phyloP scores from a whole-genome alignment of 2,888 invertebrate species.

The Drosophila falleni region DNA sequence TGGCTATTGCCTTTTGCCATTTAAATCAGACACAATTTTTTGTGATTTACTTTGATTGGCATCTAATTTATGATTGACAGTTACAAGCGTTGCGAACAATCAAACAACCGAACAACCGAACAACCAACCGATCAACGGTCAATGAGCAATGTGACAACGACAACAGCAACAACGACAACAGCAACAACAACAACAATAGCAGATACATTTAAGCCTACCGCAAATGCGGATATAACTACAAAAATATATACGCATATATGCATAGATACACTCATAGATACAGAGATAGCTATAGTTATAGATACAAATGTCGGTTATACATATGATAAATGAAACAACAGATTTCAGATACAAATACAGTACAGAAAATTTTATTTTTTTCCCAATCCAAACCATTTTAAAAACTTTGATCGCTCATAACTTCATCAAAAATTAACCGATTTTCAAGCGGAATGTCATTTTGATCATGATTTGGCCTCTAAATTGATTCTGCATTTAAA shows the following conservation, averaged over 20 bases:
- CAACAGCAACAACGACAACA: slow-evolving; percentile 6
- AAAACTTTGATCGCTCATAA: no score
- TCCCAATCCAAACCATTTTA: no score
- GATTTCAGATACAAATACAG: slow-evolving; percentile 13
- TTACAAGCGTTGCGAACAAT: slow-evolving; percentile 66
- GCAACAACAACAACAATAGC: slow-evolving; percentile 18
- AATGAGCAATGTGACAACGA: slow-evolving; percentile 27
- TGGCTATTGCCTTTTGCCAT: slow-evolving; percentile 57
- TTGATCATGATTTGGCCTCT: no score
- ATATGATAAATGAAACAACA: not conserved
- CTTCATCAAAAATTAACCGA: no score
- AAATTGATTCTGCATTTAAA: no score
- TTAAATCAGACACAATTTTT: slow-evolving; percentile 71
- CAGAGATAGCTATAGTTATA: slow-evolving; percentile 3
- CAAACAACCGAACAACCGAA: slow-evolving; percentile 7
- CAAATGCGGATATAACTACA: slow-evolving; percentile 57
- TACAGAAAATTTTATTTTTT: no score
- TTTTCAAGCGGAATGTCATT: no score
- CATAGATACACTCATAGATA: not conserved
- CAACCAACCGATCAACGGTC: slow-evolving; percentile 24
- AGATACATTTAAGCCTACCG: slow-evolving; percentile 59
- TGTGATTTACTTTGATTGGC: slow-evolving; percentile 77
- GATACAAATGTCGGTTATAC: not conserved
- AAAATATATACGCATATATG: not conserved
- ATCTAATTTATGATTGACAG: slow-evolving; percentile 82